Base-by-base conservation (phyloP, 2,888 invertebrate genomes). In the Luperina nickerlii region DNA sequence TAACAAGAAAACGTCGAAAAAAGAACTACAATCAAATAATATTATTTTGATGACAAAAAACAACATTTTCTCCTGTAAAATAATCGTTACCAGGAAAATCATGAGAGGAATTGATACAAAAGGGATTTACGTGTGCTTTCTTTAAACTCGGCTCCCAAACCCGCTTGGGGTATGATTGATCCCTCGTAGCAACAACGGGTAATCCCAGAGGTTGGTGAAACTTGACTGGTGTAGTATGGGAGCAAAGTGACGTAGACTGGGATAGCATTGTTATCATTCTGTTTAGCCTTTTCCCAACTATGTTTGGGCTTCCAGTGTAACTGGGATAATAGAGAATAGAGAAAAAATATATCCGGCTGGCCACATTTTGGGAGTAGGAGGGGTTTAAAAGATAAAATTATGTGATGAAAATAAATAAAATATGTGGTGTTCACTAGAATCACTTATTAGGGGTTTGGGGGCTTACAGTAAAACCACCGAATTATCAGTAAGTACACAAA, bases 101-200 rank as follows among this genome's bases (percentile, higher is more conserved):
- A 80, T 42, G 42, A 51, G 57, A 57, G 54, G 78, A 81, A 75
- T 82, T 81, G 71, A 84, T 84, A 88, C 76, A 82, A 87, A 84
- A 70, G 76, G 83, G 83, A 88, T 87, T 85, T 77, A 60, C 48
- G 74, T 80, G 79, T 82, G 62, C 63, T 80, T 80, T 78, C 74
- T 84, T 82, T 78, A 87, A 87, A 84, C 72, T 86, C 67, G 45
- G 84, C 63, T 81, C 38, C 76, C 72, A 78, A 79, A 76, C 78
- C 79, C 72, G 62, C 78, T 51, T n/a, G 76, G 69, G 70, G 65
- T 69, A 82, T 72, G 76, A 82, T 86, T 88, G 87, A 87, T 86
- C 87, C 79, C 76, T 74, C 20, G 70, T 9, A 71, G 74, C 78
- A 78, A 81, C 82, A 86, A 86, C 78, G 66, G 77, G 76, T 82